Evolutionary conservation across 53 echinoderm and acorn worm genomes (phyloP).

Genomic region (Apostichopus leukothele): DNA sequence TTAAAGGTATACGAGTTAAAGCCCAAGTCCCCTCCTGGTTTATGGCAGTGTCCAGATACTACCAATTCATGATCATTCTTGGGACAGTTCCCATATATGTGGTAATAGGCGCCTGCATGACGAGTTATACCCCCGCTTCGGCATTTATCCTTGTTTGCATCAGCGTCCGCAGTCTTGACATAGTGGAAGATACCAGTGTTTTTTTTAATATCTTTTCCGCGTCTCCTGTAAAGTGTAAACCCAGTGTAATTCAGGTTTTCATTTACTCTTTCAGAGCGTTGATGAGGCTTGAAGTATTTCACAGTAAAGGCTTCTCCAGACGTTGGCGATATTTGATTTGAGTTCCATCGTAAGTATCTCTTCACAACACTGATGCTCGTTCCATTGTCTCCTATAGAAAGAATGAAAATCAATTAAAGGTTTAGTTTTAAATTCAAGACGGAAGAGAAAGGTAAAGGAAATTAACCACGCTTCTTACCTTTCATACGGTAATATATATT

Average conservation of each 20-base stretch:
- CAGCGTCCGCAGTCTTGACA: background rate
- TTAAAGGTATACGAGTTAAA: background rate
- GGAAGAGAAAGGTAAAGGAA: too few relatives aligned
- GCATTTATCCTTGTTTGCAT: background rate
- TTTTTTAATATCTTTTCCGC: background rate
- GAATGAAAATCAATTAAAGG: too few relatives aligned
- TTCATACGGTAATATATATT: too few relatives aligned
- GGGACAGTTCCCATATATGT: background rate
- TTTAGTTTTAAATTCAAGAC: too few relatives aligned
- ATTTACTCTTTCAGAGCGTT: background rate
- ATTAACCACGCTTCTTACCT: too few relatives aligned
- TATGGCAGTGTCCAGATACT: background rate
- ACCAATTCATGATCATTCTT: background rate
- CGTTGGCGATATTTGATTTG: background rate
- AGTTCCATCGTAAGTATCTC: background rate
- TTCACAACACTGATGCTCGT: background rate
- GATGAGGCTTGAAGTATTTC: background rate
- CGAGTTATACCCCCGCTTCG: background rate
- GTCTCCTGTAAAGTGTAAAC: constrained; percentile 13
- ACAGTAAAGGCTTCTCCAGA: background rate
- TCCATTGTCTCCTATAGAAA: too few relatives aligned
- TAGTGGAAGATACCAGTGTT: constrained; percentile 21
- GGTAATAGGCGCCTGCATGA: background rate
- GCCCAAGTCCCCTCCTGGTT: background rate
- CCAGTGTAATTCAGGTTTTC: background rate